A percentile compares a stretch with the other conserved stretches of the same genome.
These are phyloP conservation scores for Brachypterus glaber DNA, from an alignment of 2,888 invertebrate species.

Conservation along the genomic window DNA sequence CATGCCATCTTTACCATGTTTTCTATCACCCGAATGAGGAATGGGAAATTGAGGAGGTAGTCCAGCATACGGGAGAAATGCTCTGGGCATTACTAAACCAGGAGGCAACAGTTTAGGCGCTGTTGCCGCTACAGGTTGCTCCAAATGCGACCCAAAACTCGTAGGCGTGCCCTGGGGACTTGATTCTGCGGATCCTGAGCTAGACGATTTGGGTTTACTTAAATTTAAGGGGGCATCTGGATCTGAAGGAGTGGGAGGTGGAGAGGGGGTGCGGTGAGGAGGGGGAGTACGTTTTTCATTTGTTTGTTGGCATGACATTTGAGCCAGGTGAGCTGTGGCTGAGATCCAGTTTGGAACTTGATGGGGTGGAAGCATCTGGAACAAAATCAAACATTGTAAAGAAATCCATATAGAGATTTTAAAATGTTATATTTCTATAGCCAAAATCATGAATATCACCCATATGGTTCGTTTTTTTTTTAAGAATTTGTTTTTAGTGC, in stretches of 20 bases:
- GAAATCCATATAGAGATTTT: no score
- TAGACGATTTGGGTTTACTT: conserved; percentile 66
- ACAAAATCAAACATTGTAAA: no score
- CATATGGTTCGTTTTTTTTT: no score
- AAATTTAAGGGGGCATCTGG: conserved; percentile 82
- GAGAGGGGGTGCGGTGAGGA: conserved; percentile 39
- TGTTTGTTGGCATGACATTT: conserved; percentile 49
- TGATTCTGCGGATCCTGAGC: conserved; percentile 47
- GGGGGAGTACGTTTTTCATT: conserved; percentile 34
- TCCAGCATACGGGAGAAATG: conserved; percentile 53
- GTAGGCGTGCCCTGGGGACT: conserved; percentile 41
- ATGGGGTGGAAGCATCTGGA: conserved; percentile 48
- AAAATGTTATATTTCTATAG: no score
- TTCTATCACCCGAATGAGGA: conserved; percentile 33
- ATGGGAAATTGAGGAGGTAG: conserved; percentile 49
- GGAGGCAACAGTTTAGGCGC: conserved; percentile 50
- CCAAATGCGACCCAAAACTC: conserved; percentile 39
- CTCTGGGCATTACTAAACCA: conserved; percentile 49
- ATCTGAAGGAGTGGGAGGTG: conserved; percentile 42
- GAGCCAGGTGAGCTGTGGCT: conserved; percentile 63
- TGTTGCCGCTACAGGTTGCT: conserved; percentile 48
- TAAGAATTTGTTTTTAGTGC: no score
- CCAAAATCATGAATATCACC: no score
- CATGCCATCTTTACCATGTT: conserved; percentile 32
- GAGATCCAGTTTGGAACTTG: conserved; percentile 52